Evolutionary conservation across 2,113 vertebrate species (phyloP), one percentile per base, ranked within the genome.

Genomic region (Amphilophus citrinellus): DNA sequence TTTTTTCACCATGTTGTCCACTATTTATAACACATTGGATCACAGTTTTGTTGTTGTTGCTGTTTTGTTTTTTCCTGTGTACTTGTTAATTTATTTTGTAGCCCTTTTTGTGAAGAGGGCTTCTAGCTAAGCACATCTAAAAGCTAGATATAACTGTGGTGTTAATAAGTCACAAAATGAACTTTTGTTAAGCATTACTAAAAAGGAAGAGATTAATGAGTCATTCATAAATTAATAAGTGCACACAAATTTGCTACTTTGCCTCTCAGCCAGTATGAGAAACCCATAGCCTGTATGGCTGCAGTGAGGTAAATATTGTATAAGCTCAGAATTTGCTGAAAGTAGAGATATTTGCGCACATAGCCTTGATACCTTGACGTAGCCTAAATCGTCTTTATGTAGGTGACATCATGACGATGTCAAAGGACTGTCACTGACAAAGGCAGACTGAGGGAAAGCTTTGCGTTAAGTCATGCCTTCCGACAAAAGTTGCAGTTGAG

Each of bases 111-210:
- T 53, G 47, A 53, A 73, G 66, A 73, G 66, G 20, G 27, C 47
- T 73, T 73, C 68, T 35, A 32, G 18, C 68, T 56, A 53, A 73
- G 47, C 68, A 53, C 68, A 73, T 56, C 68, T 73, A 56, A 73
- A 73, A 73, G 47, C 68, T 73, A 56, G 27, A 56, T 56, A 56
- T 17, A 6, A 0, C 68, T 73, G 47, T 56, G 17, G 47, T 73
- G 17, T 73, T 56, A 73, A 73, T 56, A 73, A 17, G 47, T 53
- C 68, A 56, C 66, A 73, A 73, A 71, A 73, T 13, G 2, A 53
- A 53, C 68, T 73, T 73, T 56, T 53, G 27, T 73, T 73, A 73
- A 56, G 32, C 68, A 73, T 73, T 56, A 18, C 47, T 73, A 50
- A 73, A 56, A 53, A 53, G 44, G 10, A 56, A 32, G 2, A 73